Evolutionary conservation across 2,888 invertebrate genomes (phyloP), one percentile per base, ranked within the genome.

Genomic region (Cremastobaeus sp.): DNA sequence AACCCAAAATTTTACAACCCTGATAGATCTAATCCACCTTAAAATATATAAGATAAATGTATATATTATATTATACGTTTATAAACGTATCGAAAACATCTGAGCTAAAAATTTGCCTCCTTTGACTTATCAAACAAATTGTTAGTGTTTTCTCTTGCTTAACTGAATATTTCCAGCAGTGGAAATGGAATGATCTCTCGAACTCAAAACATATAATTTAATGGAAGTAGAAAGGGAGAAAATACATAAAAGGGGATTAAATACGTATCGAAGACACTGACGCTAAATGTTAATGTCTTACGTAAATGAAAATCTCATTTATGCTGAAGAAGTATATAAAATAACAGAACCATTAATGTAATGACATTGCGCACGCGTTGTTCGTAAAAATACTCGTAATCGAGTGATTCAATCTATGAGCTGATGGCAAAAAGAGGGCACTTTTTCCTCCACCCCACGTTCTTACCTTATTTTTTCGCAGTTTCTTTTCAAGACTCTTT

Each of bases 231-330:
- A n/a, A n/a, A n/a, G n/a, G n/a, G n/a, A n/a, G n/a, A n/a, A n/a
- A n/a, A n/a, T n/a, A n/a, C n/a, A n/a, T 21, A 18, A 41, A 25
- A 6, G 12, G 4, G 5, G 12, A n/a, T 32, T n/a, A 18, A 41
- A 20, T 41, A 41, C 18, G 41, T 20, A 15, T 20, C 11, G 41
- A 15, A 41, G 34, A 30, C 11, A 50, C 8, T 43, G 41, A 14
- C 55, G 11, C 47, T 28, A 28, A 37, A 37, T 48, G 11, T 47
- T 35, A 30, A n/a, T 54, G 32, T 54, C 43, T 32, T 41, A 32
- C 17, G 39, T 45, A 47, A 39, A 52, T 52, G 37, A 35, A 37
- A 34, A 20, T 52, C 37, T 20, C 21, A 34, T 52, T 52, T 52
- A 52, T 47, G 30, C 34, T 12, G 18, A 9, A 20, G 48, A 34